These are phyloP conservation scores for Apis laboriosa DNA, from an alignment of 1,140 invertebrate genomes.

Conservation along the genomic window DNA sequence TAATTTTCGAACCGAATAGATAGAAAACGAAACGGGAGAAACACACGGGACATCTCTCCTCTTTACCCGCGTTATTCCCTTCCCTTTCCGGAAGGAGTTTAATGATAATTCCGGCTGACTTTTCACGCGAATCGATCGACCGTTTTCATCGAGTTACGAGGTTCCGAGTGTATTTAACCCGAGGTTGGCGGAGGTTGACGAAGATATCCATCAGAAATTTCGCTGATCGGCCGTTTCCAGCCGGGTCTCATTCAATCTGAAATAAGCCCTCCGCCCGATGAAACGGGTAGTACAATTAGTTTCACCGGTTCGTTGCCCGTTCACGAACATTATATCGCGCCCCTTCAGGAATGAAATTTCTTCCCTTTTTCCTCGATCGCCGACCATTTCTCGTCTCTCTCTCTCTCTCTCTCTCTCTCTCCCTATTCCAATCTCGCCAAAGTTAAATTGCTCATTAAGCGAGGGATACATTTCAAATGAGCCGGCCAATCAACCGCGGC, in stretches of 20 bases:
- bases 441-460: neutral
- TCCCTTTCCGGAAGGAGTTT: neutral
- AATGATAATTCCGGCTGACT: constrained; percentile 30
- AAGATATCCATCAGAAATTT: constrained; percentile 72
- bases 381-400: neutral
- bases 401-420: neutral
- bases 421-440: constrained; percentile 17
- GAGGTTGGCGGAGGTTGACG: constrained; percentile 22
- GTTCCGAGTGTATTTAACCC: constrained; percentile 33
- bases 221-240: constrained; percentile 69
- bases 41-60: neutral
- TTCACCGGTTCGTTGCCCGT: constrained; percentile 60
- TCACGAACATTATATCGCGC: constrained; percentile 45
- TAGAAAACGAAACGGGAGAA: neutral
- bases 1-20: too few species aligned
- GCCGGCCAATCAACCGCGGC: neutral
- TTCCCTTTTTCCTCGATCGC: constrained; percentile 2
- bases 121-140: constrained; percentile 54
- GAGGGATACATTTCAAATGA: neutral
- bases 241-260: constrained; percentile 63
- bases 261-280: constrained; percentile 61
- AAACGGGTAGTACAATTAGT: constrained; percentile 64
- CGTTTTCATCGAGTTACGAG: constrained; percentile 67
- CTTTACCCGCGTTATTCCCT: neutral
- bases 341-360: constrained; percentile 12